Evolutionary conservation across 64 coral and sea anemone species (phyloP), one percentile per base, ranked within the genome.

Genomic region (Anthopleura sola): DNA sequence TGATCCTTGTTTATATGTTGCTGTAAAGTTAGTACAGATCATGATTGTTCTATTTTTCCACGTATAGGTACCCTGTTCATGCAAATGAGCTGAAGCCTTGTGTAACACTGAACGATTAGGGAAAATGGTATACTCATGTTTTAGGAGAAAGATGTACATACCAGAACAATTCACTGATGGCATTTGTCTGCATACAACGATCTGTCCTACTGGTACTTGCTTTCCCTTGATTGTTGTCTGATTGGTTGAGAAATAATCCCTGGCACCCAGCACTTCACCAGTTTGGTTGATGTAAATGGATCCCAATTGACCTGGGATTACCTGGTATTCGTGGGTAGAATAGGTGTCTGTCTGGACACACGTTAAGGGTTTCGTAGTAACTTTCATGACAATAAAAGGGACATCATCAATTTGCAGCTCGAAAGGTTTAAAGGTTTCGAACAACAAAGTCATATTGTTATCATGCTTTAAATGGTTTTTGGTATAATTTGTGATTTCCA

Each of bases 161-260:
- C 87, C 80, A 54, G 82, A 83, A 60, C 82, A 83, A 37, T 88
- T 88, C 23, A 14, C 18, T 20, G 31, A 17, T 20, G 23, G 75
- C 34, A 78, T 44, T n/a, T 87, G 75, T 87, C 55, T 87, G 20
- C 86, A 87, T n/a, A 88, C 87, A 39, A 80, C 39, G 36, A 78
- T 78, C 20, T 68, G 20, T 31, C 55, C 31, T 34, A 83, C 82
- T 53, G 48, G 82, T 19, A 53, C 21, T 56, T 19, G 49, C 9
- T 54, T 37, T 38, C 39, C 36, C 17, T 60, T 50, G 14, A 60
- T 47, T 37, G 5, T 68, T 23, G 12, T 53, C 18, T 38, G 44
- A 31, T 69, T 46, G 78, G 64, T 68, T 23, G 87, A 21, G 44
- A 82, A 88, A 54, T 62, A 88, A 39, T 88, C 87, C 1, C 15